phyloP scores from a whole-genome alignment of 2,797 vertebrate genomes.

The Harpagifer antarcticus region DNA sequence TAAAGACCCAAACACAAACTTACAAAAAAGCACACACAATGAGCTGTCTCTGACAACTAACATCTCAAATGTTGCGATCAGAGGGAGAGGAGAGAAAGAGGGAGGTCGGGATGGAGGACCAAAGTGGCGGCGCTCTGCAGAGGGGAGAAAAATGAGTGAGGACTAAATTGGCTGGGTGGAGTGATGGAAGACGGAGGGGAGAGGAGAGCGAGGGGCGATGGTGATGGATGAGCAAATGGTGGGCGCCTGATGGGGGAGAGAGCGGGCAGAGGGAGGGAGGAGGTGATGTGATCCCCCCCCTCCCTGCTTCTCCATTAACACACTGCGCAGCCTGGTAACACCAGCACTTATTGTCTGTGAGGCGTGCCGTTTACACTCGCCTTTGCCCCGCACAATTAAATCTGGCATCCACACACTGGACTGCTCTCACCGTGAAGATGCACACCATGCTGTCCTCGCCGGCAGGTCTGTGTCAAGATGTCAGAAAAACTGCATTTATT shows the following conservation, averaged over 20 bases:
- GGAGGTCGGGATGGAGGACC: constrained; percentile 63
- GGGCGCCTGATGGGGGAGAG: constrained; percentile 60
- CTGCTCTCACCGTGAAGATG: constrained; percentile 44
- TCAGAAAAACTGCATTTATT: constrained; percentile 12
- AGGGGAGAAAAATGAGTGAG: constrained; percentile 76
- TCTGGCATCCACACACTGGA: constrained; percentile 70
- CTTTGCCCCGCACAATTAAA: constrained; percentile 81
- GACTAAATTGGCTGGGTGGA: constrained; percentile 80
- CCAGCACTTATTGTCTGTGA: constrained; percentile 73
- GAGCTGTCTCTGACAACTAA: constrained; percentile 13
- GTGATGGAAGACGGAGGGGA: constrained; percentile 78
- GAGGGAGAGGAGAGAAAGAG: constrained; percentile 34
- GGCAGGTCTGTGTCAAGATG: constrained; percentile 35
- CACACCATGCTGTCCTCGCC: constrained; percentile 11
- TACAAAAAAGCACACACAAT: not conserved
- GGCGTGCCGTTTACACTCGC: constrained; percentile 77
- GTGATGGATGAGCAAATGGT: constrained; percentile 85
- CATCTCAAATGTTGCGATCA: constrained; percentile 46
- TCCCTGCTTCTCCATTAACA: constrained; percentile 74
- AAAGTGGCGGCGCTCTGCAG: constrained; percentile 55
- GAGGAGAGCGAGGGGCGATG: constrained; percentile 71
- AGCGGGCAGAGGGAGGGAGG: constrained; percentile 35
- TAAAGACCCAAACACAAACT: constrained; percentile 16
- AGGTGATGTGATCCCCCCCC: constrained; percentile 57
- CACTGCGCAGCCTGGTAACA: constrained; percentile 72